Evolutionary conservation across 2,113 vertebrate species (phyloP), one percentile per base, ranked within the genome.

Genomic region (Hepsetus odoe): DNA sequence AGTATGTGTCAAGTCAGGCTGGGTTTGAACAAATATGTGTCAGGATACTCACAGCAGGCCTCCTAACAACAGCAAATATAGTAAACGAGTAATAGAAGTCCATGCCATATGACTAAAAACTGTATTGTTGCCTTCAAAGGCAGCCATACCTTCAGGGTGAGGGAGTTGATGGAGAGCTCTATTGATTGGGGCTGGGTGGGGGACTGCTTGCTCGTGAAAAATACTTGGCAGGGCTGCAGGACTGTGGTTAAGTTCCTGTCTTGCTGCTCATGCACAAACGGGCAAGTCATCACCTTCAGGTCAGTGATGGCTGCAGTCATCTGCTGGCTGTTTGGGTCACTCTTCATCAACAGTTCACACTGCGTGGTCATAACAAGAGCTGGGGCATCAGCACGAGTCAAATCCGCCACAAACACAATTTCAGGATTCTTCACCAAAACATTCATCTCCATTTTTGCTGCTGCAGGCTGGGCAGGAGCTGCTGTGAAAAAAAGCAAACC

Each of bases 381-480:
- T 13, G 96, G 96, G 59, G 95, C 96, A 59, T 98, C 95, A 16
- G 91, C 94, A 72, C 92, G 95, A 22, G 96, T 96, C 90, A 99
- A 91, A 85, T 99, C 97, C 0, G 96, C 98, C 85, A 99, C 97
- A 85, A 99, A 99, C 14, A 98, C 95, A 33, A 99, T 94, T 87
- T 99, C 96, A 0, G 98, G 96, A 86, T 98, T 97, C 89, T 93
- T 95, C 87, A 99, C 91, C 46, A 93, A 2, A 58, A 97, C 84
- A 61, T 95, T 96, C 49, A 97, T 90, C 90, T 97, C 96, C 26
- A 91, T 93, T 38, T 94, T 96, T 44, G 92, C 90, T 35, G 88
- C 90, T 7, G 79, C 69, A 11, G 90, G 79, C 61, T 93, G 89
- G 77, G 85, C 24, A 77, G 93, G 56, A 66, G 79, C 94, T 83